Evolutionary conservation across 2,888 invertebrate species (phyloP).

Genomic region (Alentia gelatinosa): DNA sequence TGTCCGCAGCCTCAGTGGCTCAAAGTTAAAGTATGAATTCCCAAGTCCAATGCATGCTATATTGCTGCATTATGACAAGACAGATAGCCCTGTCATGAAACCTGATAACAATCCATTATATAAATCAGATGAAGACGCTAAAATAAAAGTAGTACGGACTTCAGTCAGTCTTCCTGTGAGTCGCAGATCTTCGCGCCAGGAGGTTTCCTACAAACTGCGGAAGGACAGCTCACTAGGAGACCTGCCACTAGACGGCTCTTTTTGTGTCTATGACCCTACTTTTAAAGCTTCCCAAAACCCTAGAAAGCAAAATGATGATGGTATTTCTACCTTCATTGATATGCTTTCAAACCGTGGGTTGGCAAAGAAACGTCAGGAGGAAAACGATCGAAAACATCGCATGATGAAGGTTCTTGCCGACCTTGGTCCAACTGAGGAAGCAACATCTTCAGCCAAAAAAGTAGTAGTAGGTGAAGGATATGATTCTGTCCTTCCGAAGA

Average conservation of each 20-base stretch:
- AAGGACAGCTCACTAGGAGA: constrained; percentile 42
- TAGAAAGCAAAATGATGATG: not conserved
- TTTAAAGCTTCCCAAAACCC: not conserved
- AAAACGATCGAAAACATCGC: not conserved
- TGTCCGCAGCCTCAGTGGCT: constrained; percentile 20
- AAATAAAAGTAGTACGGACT: not conserved
- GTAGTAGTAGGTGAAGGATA: not conserved
- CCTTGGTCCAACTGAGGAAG: too few relatives aligned
- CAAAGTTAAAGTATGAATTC: constrained; percentile 29
- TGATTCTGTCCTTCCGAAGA: not conserved
- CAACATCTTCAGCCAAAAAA: not conserved
- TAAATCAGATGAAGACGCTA: not conserved
- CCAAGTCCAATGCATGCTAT: constrained; percentile 57
- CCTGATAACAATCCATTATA: not conserved
- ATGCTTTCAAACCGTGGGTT: constrained; percentile 30
- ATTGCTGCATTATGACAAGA: constrained; percentile 38
- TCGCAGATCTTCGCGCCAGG: not conserved
- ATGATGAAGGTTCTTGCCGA: not conserved
- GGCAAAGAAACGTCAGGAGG: constrained; percentile 15
- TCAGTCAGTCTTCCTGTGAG: not conserved
- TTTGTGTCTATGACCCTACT: not conserved
- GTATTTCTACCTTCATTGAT: not conserved
- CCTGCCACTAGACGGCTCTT: not conserved
- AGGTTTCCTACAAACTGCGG: constrained; percentile 9
- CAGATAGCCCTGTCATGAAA: not conserved